Conservation (phyloP, 2,113 vertebrate genomes). For the Phainopepla nitens region DNA sequence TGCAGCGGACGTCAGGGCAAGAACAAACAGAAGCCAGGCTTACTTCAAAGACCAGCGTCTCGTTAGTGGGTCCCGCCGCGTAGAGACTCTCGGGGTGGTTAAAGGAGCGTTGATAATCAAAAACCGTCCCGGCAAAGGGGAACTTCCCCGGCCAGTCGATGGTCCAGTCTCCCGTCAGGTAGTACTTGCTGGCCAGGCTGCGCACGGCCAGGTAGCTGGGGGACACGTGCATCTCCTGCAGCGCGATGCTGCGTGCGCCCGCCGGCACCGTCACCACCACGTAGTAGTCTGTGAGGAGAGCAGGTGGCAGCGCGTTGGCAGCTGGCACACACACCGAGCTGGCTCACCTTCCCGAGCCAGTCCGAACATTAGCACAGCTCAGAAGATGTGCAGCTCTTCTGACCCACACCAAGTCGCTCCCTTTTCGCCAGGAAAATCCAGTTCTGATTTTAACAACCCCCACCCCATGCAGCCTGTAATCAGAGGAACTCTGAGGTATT, state of each 20-base stretch:
- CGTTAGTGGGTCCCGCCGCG: slow-evolving; percentile 89
- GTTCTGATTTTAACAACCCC: neutral
- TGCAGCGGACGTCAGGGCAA: slow-evolving; percentile 44
- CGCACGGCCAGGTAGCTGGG: slow-evolving; percentile 90
- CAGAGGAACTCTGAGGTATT: neutral
- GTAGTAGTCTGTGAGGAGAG: slow-evolving; percentile 83
- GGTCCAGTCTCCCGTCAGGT: slow-evolving; percentile 90
- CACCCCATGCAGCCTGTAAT: neutral
- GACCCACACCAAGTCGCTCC: neutral
- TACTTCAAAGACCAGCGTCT: slow-evolving; percentile 97
- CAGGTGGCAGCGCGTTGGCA: neutral
- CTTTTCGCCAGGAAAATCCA: neutral
- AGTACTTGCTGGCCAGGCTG: slow-evolving; percentile 82
- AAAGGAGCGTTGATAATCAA: slow-evolving; percentile 88
- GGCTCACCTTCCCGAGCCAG: neutral
- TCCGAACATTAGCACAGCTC: neutral
- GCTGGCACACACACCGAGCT: neutral
- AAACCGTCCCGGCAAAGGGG: slow-evolving; percentile 85
- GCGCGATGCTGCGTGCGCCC: slow-evolving; percentile 82
- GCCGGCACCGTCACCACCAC: slow-evolving; percentile 84
- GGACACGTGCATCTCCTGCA: slow-evolving; percentile 86
- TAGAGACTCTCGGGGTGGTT: slow-evolving; percentile 86
- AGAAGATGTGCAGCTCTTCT: neutral
- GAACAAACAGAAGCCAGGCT: slow-evolving; percentile 64
- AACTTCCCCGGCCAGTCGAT: slow-evolving; percentile 96